Evolutionary conservation across 2,888 invertebrate species (phyloP).

Genomic region (Craniophora ligustri): DNA sequence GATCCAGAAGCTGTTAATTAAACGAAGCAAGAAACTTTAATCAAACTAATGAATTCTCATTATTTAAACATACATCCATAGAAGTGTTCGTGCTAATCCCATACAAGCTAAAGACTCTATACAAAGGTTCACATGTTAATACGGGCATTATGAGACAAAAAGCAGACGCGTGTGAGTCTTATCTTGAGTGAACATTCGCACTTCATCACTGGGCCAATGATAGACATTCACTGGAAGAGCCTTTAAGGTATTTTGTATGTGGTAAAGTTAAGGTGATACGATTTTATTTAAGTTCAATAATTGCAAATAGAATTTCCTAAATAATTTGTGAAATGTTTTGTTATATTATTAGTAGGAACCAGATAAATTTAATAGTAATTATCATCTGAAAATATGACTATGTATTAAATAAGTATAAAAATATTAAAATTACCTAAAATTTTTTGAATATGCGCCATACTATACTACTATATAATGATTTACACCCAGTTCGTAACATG

Average conservation of each 20-base stretch:
- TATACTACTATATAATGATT: too few relatives aligned
- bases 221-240: slow-evolving; percentile 48
- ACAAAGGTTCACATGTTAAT: slow-evolving; percentile 70
- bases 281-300: too few relatives aligned
- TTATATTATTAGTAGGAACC: too few relatives aligned
- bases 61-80: slow-evolving; percentile 47
- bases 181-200: slow-evolving; percentile 79
- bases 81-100: slow-evolving; percentile 40
- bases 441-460: too few relatives aligned
- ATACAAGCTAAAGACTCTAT: slow-evolving; percentile 69
- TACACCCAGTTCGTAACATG: too few relatives aligned
- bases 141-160: slow-evolving; percentile 78
- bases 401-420: too few relatives aligned
- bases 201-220: slow-evolving; percentile 50
- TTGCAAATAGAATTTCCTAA: too few relatives aligned
- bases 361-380: too few relatives aligned
- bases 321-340: too few relatives aligned
- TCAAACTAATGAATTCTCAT: slow-evolving; percentile 44
- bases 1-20: not conserved
- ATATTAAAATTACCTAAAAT: too few relatives aligned
- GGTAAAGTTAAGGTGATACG: too few relatives aligned
- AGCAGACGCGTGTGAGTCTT: slow-evolving; percentile 76
- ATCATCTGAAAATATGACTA: too few relatives aligned
- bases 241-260: slow-evolving; percentile 3
- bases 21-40: slow-evolving; percentile 26